These are phyloP conservation scores for Campylorhamphus procurvoides DNA, from an alignment of 2,113 vertebrate species.

Conservation along the genomic window DNA sequence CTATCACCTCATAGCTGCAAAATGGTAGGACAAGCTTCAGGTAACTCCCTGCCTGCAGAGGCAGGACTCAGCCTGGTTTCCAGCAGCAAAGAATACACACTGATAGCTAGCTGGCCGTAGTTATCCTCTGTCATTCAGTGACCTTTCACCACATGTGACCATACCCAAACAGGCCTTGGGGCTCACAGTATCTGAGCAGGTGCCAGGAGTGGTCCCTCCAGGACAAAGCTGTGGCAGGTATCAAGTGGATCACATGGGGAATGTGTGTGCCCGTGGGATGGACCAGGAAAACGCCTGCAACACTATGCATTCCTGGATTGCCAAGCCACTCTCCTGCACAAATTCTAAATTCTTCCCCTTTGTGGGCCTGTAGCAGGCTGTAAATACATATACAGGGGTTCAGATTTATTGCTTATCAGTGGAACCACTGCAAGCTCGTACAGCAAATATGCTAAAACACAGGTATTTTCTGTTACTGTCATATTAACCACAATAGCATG, in stretches of 20 bases:
- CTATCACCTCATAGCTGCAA: neutral
- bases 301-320: neutral
- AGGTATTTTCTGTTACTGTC: neutral
- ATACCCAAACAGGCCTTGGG: neutral
- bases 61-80: neutral
- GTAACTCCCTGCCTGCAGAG: neutral
- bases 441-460: neutral
- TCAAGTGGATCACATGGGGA: fast-evolving
- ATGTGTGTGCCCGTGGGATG: fast-evolving
- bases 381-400: neutral
- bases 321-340: neutral
- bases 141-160: neutral
- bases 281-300: neutral
- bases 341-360: neutral
- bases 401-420: neutral
- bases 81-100: neutral
- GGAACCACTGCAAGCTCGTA: neutral
- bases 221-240: neutral
- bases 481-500: neutral
- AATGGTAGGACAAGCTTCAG: neutral
- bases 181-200: neutral
- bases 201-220: neutral
- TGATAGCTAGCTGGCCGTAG: neutral
- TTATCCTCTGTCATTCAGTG: neutral
- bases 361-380: neutral